phyloP scores from a whole-genome alignment of 2,888 invertebrate species.

The Protodeltote pygarga region DNA sequence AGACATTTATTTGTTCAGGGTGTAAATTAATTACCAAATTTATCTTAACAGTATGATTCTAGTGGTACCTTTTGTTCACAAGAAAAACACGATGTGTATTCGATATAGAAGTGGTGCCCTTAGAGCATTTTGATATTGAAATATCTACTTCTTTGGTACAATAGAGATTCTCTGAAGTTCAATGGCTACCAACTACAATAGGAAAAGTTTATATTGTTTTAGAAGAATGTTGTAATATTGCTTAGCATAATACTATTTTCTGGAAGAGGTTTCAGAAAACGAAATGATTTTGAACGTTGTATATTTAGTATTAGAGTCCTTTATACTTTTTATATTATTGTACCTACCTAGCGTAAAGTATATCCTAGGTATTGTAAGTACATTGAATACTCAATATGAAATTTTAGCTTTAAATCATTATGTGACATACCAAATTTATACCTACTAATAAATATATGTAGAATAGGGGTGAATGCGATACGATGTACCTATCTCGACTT shows the following conservation, averaged over 20 bases:
- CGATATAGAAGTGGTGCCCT: no score
- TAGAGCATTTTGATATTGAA: no score
- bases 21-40: no score
- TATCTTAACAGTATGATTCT: no score
- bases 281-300: slow-evolving; percentile 55
- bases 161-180: no score
- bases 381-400: slow-evolving; percentile 50
- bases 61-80: no score
- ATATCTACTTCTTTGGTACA: no score
- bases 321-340: slow-evolving; percentile 48
- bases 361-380: slow-evolving; percentile 39
- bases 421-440: slow-evolving; percentile 51
- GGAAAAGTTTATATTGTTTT: no score
- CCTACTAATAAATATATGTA: slow-evolving; percentile 45
- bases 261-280: slow-evolving; percentile 48
- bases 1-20: no score
- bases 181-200: no score
- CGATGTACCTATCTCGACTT: slow-evolving; percentile 25
- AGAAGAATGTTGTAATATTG: slow-evolving; percentile 2
- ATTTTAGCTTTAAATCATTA: slow-evolving; percentile 50
- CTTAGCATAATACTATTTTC: slow-evolving; percentile 32
- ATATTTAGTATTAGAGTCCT: slow-evolving; percentile 51
- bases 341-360: slow-evolving; percentile 33
- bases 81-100: no score
- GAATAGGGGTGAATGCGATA: slow-evolving; percentile 32